phyloP scores from a whole-genome alignment of 2,888 invertebrate genomes.

The Marasmarcha lunaedactyla region DNA sequence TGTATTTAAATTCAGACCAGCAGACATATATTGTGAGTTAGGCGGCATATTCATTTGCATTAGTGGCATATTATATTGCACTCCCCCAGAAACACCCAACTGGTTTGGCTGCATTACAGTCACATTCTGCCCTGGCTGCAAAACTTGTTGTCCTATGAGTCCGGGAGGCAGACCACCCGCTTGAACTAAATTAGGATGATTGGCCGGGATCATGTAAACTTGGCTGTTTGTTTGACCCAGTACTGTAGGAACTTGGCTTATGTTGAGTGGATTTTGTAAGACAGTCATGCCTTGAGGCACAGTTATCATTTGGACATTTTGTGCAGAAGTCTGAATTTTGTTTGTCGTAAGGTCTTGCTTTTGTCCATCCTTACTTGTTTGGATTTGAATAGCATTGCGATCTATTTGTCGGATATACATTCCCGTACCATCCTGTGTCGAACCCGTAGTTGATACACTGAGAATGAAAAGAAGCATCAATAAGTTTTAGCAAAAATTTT shows the following conservation, averaged over 20 bases:
- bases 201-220: slow-evolving; percentile 60
- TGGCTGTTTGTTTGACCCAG: slow-evolving; percentile 55
- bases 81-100: slow-evolving; percentile 45
- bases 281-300: slow-evolving; percentile 61
- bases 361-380: slow-evolving; percentile 43
- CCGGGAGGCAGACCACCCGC: slow-evolving; percentile 36
- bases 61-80: slow-evolving; percentile 54
- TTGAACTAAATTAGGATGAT: slow-evolving; percentile 47
- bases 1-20: slow-evolving; percentile 50
- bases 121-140: slow-evolving; percentile 53
- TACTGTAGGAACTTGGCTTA: slow-evolving; percentile 49
- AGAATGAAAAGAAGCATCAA: slow-evolving; percentile 7
- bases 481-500: neutral
- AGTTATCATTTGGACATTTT: slow-evolving; percentile 62
- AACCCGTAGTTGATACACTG: slow-evolving; percentile 46
- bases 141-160: slow-evolving; percentile 43
- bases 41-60: slow-evolving; percentile 58
- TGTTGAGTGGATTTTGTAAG: slow-evolving; percentile 50
- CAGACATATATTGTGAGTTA: slow-evolving; percentile 50
- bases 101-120: slow-evolving; percentile 62
- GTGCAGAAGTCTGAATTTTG: slow-evolving; percentile 45
- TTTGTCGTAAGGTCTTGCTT: slow-evolving; percentile 41
- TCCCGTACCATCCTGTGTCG: slow-evolving; percentile 44
- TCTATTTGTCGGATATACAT: slow-evolving; percentile 62
- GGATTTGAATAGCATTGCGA: slow-evolving; percentile 53